Evolutionary conservation across 2,888 invertebrate species (phyloP), one percentile per base, ranked within the genome.

Genomic region (Brachyopa scutellaris): DNA sequence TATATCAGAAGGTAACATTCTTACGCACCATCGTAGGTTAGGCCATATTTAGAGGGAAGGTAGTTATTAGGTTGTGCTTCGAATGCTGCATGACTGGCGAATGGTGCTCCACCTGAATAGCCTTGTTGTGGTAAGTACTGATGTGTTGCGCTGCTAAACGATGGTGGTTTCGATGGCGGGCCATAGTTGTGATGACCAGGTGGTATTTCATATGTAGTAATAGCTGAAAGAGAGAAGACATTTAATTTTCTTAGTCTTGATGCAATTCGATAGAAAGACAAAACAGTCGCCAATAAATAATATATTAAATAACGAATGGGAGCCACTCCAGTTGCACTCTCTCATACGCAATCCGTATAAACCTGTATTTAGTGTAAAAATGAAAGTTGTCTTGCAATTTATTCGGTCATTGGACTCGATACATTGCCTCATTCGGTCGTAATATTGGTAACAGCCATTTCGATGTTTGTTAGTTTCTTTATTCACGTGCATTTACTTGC

Each of bases 191-290:
- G 85, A 72, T 90, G 89, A 33, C 89, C 89, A 62, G 84, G 67
- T 45, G 88, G 88, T 84, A 90, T 89, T 85, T 90, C 90, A 82
- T 90, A 90, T 33, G 89, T 86, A 69, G 89, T 88, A 84, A 90
- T 89, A 57, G 87, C 90, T 90, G 86, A 66, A 85, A 86, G n/a
- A 77, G 57, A 49, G 31, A 17, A 33, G 23, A 64, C 23, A 17
- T 66, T 59, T 31, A 4, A 59, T 9, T 26, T 53, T 11, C 42
- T 38, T 21, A 23, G 5, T 17, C 31, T 23, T 15, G 3, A 29
- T 29, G 23, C 17, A 33, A 42, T n/a, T 33, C n/a, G n/a, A 1
- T n/a, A 47, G 15, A 61, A 26, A 66, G 11, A 31, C 9, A 55
- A 47, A 73, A 40, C 11, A 47, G 42, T 23, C 26, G 19, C 59